phyloP scores from a whole-genome alignment of 2,113 vertebrate genomes.

The Hyaena hyaena region DNA sequence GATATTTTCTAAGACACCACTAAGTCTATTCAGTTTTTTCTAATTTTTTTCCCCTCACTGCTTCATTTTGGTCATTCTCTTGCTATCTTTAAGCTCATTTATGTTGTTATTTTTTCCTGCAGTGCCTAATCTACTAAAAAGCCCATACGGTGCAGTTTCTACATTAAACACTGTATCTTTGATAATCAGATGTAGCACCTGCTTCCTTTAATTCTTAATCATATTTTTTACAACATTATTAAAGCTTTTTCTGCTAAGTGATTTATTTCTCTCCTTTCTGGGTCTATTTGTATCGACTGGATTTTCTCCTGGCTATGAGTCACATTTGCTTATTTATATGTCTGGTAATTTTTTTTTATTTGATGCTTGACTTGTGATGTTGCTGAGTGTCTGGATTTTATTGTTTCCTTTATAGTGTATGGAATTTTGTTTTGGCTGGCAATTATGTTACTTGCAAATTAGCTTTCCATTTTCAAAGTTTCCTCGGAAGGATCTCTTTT shows the following conservation, averaged over 20 bases:
- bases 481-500: not conserved
- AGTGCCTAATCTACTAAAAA: not conserved
- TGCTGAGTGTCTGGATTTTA: not conserved
- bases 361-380: not conserved
- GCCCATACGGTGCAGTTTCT: not conserved
- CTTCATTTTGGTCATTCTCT: not conserved
- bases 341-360: not conserved
- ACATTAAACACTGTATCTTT: not conserved
- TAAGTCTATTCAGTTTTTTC: not conserved
- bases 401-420: not conserved
- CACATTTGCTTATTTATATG: not conserved
- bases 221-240: not conserved
- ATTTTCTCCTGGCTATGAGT: not conserved
- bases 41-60: not conserved
- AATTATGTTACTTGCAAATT: not conserved
- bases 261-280: not conserved
- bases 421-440: not conserved
- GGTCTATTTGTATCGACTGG: not conserved
- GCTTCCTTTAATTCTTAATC: not conserved
- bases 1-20: not conserved
- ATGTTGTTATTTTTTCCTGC: not conserved
- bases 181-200: not conserved
- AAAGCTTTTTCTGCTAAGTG: not conserved
- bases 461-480: conserved; percentile 17
- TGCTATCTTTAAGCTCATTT: not conserved